Evolutionary conservation across 1,140 invertebrate species (phyloP).

Genomic region (Gryllus bimaculatus): DNA sequence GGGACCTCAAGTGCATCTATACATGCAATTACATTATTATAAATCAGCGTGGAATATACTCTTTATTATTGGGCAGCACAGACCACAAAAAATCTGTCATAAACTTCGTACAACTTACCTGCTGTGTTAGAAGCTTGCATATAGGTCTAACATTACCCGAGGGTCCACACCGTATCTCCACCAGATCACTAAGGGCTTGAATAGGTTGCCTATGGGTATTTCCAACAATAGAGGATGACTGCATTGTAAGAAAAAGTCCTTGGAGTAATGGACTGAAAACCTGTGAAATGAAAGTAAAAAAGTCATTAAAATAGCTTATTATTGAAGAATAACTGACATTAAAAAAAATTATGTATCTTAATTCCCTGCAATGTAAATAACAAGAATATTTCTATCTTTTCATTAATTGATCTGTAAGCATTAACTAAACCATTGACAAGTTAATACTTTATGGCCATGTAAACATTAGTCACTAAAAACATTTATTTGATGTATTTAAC

Average conservation of each 20-base stretch:
- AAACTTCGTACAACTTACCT: slow-evolving; percentile 25
- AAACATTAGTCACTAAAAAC: too few relatives aligned
- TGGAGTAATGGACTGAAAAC: slow-evolving; percentile 65
- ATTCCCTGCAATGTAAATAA: not conserved
- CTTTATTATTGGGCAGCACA: too few relatives aligned
- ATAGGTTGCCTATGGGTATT: slow-evolving; percentile 61
- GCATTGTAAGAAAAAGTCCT: slow-evolving; percentile 56
- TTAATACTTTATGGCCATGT: too few relatives aligned
- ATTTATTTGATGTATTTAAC: too few relatives aligned
- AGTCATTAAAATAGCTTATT: not conserved
- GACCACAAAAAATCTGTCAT: not conserved
- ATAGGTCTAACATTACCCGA: slow-evolving; percentile 54
- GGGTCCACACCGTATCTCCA: slow-evolving; percentile 54
- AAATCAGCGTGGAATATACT: too few relatives aligned
- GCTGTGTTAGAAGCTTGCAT: slow-evolving; percentile 60
- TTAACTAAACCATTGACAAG: too few relatives aligned
- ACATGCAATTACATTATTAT: too few relatives aligned
- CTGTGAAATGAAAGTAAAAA: slow-evolving; percentile 23
- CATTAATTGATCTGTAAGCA: too few relatives aligned
- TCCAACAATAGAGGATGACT: slow-evolving; percentile 56
- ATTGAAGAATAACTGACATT: not conserved
- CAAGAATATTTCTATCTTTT: too few relatives aligned
- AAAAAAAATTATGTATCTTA: not conserved
- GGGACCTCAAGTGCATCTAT: too few relatives aligned
- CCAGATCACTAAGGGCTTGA: slow-evolving; percentile 53